Evolutionary conservation across 2,797 vertebrate species (phyloP).

Genomic region (Holocentrus rufus): DNA sequence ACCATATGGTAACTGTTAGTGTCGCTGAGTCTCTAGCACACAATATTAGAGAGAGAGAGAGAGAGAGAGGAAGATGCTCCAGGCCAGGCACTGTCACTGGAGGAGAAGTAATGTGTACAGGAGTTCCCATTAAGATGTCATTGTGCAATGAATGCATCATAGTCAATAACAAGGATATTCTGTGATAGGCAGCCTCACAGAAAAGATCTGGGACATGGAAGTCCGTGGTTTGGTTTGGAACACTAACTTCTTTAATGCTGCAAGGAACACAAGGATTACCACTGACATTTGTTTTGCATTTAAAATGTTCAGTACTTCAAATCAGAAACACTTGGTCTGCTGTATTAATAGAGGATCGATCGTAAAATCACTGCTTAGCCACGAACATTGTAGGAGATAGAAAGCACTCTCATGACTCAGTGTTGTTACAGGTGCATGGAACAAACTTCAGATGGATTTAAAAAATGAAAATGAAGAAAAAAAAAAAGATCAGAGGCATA

Average conservation of each 20-base stretch:
- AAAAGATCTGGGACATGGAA: constrained; percentile 13
- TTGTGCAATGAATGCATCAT: constrained; percentile 49
- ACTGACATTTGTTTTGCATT: not conserved
- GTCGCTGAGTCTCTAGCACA: not conserved
- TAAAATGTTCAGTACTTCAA: not conserved
- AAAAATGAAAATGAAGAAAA: not conserved
- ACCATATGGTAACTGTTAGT: constrained; percentile 52
- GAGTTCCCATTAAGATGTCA: constrained; percentile 66
- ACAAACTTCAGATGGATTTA: not conserved
- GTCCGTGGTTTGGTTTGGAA: not conserved
- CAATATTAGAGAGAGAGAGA: constrained; percentile 11
- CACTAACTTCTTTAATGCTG: not conserved
- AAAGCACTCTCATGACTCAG: no score
- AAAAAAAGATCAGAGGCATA: not conserved
- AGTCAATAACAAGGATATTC: constrained; percentile 38
- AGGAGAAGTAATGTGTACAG: constrained; percentile 68
- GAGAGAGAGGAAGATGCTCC: constrained; percentile 43
- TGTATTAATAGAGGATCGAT: not conserved
- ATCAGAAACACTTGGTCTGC: not conserved
- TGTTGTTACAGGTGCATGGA: no score
- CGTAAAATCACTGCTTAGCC: no score
- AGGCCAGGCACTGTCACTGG: constrained; percentile 61
- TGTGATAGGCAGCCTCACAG: constrained; percentile 36
- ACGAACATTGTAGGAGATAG: no score
- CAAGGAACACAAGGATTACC: not conserved